These are phyloP conservation scores for Drosophila sucinea DNA, from an alignment of 1,140 invertebrate species.

Conservation along the genomic window DNA sequence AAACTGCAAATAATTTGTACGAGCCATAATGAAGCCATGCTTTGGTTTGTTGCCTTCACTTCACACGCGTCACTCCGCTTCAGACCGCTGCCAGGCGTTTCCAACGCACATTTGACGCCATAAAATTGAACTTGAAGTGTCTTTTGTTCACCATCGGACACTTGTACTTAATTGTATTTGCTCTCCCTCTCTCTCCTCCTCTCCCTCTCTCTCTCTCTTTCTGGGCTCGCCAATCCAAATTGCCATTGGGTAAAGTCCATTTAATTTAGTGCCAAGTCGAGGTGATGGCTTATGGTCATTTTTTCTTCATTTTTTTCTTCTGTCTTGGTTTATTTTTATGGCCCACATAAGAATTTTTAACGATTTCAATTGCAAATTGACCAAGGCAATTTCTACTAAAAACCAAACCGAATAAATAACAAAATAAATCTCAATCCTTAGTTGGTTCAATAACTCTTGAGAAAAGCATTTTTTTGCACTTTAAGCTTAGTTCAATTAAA, in stretches of 20 bases:
- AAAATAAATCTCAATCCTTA: background rate
- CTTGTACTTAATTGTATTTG: conserved; percentile 66
- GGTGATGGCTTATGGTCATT: conserved; percentile 39
- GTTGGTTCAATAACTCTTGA: background rate
- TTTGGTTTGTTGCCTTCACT: conserved; percentile 38
- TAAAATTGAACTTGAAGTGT: conserved; percentile 63
- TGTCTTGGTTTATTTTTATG: background rate
- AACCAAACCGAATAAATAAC: background rate
- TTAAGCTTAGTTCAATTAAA: too few species aligned
- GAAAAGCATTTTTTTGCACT: background rate
- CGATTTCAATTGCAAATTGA: conserved; percentile 3
- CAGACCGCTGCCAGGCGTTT: background rate
- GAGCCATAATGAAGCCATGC: conserved; percentile 65
- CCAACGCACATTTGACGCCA: conserved; percentile 2
- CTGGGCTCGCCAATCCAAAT: conserved; percentile 47
- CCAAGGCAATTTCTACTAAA: background rate
- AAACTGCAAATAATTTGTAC: conserved; percentile 75
- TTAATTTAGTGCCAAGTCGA: conserved; percentile 61
- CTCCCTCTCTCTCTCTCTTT: conserved; percentile 5
- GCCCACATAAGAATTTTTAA: background rate
- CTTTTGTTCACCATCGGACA: conserved; percentile 55
- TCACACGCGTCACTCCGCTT: conserved; percentile 4
- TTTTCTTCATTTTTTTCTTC: conserved; percentile 15
- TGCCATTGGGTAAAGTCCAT: conserved; percentile 55
- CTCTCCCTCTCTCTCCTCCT: background rate